phyloP scores from a whole-genome alignment of 2,888 invertebrate species.

The Aelia acuminata region DNA sequence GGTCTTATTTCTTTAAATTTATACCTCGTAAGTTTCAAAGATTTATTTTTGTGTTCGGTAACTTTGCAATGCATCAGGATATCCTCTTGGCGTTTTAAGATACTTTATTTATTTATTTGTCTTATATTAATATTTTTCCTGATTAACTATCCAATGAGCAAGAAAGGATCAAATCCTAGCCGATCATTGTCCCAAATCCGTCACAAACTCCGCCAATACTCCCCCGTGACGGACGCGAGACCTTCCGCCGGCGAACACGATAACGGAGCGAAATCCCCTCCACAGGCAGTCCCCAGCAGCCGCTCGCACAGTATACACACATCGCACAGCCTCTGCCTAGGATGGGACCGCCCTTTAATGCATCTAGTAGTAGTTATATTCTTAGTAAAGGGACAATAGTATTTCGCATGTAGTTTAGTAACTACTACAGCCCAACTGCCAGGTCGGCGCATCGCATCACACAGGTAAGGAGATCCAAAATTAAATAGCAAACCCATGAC shows the following conservation, averaged over 20 bases:
- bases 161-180: not conserved
- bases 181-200: not conserved
- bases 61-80: not conserved
- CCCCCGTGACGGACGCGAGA: not conserved
- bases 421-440: not conserved
- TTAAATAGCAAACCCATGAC: too few species aligned
- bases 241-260: slow-evolving; percentile 1
- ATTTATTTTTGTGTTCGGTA: too few species aligned
- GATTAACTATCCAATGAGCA: not conserved
- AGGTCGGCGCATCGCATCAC: slow-evolving; percentile 29
- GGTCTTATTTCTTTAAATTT: too few species aligned
- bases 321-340: not conserved
- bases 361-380: not conserved
- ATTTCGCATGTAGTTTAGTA: slow-evolving; percentile 27
- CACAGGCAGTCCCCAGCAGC: not conserved
- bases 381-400: not conserved
- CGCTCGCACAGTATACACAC: not conserved
- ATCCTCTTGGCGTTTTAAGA: not conserved
- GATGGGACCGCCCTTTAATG: not conserved
- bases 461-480: not conserved
- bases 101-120: not conserved
- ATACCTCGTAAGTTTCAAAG: too few species aligned
- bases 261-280: not conserved
- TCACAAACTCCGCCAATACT: not conserved
- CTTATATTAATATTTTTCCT: too few species aligned